Evolutionary conservation across 2,888 invertebrate genomes (phyloP).

Genomic region (Leptopterna dolabrata): DNA sequence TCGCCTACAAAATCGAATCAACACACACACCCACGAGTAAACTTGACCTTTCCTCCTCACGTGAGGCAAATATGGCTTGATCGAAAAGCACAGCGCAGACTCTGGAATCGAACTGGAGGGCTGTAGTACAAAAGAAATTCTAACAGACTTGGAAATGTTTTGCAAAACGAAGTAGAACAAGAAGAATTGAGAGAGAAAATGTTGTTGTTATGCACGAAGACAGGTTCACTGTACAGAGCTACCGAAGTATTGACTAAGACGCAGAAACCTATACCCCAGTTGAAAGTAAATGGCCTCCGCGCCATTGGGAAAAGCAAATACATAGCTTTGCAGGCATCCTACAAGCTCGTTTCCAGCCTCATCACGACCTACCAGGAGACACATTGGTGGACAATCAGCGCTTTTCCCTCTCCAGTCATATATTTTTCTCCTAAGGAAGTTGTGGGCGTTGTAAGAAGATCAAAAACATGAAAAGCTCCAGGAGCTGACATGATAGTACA

Average conservation of each 20-base stretch:
- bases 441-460: neutral
- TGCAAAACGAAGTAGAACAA: neutral
- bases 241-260: neutral
- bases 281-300: neutral
- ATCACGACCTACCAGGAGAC: neutral
- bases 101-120: neutral
- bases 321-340: neutral
- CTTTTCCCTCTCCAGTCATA: neutral
- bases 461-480: neutral
- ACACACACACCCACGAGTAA: neutral
- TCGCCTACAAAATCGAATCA: neutral
- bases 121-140: neutral
- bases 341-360: neutral
- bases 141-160: neutral
- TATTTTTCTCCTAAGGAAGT: neutral
- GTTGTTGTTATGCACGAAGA: neutral
- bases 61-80: neutral
- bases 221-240: neutral
- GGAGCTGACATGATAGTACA: neutral
- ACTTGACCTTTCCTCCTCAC: neutral
- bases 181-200: neutral
- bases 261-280: neutral
- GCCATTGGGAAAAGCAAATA: neutral
- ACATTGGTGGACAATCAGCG: neutral
- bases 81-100: neutral